Evolutionary conservation across 2,113 vertebrate genomes (phyloP).

Genomic region (Chaetorhynchus papuensis): DNA sequence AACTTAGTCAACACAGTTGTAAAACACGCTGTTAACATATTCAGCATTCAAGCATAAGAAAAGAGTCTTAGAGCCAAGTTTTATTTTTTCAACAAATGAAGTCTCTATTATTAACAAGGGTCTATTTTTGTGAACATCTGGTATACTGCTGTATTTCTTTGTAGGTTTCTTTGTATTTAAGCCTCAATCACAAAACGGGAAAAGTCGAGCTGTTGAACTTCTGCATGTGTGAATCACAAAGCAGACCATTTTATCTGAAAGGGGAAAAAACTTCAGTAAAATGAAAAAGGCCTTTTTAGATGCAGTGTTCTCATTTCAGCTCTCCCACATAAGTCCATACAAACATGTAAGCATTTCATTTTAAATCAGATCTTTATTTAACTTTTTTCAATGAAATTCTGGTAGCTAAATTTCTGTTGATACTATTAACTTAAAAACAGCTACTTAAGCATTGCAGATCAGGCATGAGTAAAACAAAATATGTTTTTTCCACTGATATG

Average conservation of each 20-base stretch:
- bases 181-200: neutral
- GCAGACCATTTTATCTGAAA: neutral
- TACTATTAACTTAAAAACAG: neutral
- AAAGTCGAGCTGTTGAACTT: neutral
- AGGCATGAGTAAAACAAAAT: neutral
- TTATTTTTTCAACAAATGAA: neutral
- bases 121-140: constrained; percentile 12
- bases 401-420: neutral
- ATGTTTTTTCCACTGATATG: neutral
- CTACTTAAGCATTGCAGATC: neutral
- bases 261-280: neutral
- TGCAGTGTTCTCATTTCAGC: neutral
- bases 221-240: neutral
- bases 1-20: neutral
- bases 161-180: neutral
- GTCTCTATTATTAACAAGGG: neutral
- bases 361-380: neutral
- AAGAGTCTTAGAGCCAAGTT: neutral
- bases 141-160: neutral
- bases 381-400: neutral
- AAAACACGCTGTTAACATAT: neutral
- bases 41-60: neutral
- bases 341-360: neutral
- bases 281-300: neutral
- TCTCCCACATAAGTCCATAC: neutral